Evolutionary conservation across 2,113 vertebrate species (phyloP), one percentile per base, ranked within the genome.

Genomic region (Ptilonorhynchus violaceus): DNA sequence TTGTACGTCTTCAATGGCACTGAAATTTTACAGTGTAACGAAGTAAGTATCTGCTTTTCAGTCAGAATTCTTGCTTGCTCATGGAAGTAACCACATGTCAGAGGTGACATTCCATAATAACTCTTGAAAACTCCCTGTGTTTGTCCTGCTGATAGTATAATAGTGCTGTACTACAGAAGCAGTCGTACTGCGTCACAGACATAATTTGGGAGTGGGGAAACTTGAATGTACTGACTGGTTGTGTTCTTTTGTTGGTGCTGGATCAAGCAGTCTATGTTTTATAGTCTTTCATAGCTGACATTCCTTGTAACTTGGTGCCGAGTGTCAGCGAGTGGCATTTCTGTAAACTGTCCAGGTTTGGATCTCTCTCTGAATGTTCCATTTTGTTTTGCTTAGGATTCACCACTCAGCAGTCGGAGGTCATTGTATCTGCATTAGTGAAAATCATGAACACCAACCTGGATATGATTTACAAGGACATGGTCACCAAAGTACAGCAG

Each of bases 401-500:
- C 92, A 98, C 97, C 8, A 97, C 98, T 56, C 98, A 98, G 50
- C 99, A 99, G 92, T 98, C 99, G 9, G 99, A 99, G 96, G 97
- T 98, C 63, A 92, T 99, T 69, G 98, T 99, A 3, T 98, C 98
- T 78, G 96, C 98, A 0, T 92, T 99, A 93, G 94, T 99, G 95
- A 99, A 98, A 97, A 99, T 98, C 93, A 98, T 98, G 11, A 98
- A 98, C 64, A 97, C 98, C 85, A 99, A 99, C 96, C 98, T 99
- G 99, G 98, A 99, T 11, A 55, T 99, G 37, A 91, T 99, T 95
- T 99, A 99, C 73, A 97, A 97, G 69, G 99, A 99, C 92, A 99
- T 99, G 99, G 98, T 99, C 63, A 99, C 99, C 95, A 99, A 99
- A 98, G 97, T 98, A 69, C 99, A 99, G 89, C 99, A 99, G 98